Conservation (phyloP, 2,113 vertebrate species). For the Scalopus aquaticus region DNA sequence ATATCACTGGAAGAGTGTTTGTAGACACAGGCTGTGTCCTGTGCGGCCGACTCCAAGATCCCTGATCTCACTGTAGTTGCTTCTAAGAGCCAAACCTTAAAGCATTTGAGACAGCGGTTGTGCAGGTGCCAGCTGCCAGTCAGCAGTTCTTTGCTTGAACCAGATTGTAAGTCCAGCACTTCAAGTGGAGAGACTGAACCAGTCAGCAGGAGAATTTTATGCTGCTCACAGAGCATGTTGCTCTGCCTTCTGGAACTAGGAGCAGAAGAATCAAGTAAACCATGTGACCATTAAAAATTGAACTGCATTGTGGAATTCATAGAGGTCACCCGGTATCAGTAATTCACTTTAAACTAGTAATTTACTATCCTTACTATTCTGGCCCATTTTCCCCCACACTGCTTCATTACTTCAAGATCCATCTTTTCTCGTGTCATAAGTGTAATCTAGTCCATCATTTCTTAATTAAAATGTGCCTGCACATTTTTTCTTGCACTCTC, state of each 20-base stretch:
- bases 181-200: conserved; percentile 32
- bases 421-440: conserved; percentile 38
- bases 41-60: neutral
- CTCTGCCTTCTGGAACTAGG: conserved; percentile 50
- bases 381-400: neutral
- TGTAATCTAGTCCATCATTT: conserved; percentile 26
- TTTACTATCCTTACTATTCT: conserved; percentile 20
- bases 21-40: neutral
- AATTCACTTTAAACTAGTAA: conserved; percentile 19
- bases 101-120: neutral
- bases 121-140: conserved; percentile 61
- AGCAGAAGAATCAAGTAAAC: conserved; percentile 19
- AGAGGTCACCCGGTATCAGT: conserved; percentile 52
- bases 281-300: neutral
- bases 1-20: neutral
- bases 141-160: conserved; percentile 60
- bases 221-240: conserved; percentile 54
- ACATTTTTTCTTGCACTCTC: neutral
- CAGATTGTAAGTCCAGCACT: conserved; percentile 66
- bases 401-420: conserved; percentile 22
- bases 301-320: conserved; percentile 6
- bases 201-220: conserved; percentile 66
- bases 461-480: conserved; percentile 55
- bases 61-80: neutral
- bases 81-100: conserved; percentile 21